phyloP scores from a whole-genome alignment of 2,797 vertebrate genomes.

The Poecilia velifera region DNA sequence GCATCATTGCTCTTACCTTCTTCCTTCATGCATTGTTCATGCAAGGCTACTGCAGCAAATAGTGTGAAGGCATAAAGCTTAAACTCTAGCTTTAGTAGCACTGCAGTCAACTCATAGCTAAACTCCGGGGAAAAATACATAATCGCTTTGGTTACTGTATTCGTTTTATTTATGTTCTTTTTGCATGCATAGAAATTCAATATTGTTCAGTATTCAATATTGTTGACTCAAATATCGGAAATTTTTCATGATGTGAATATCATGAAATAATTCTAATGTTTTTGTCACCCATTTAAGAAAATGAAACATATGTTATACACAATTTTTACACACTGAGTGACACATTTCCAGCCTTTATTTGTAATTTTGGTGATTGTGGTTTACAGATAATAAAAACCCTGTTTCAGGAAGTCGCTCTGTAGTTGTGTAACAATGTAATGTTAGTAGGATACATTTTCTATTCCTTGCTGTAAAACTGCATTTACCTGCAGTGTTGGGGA shows the following conservation, averaged over 20 bases:
- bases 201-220: not conserved
- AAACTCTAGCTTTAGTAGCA: constrained; percentile 26
- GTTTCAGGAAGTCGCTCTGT: not conserved
- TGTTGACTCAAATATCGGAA: not conserved
- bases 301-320: not conserved
- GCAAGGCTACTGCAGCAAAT: constrained; percentile 79
- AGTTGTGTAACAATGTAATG: not conserved
- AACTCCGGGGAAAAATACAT: constrained; percentile 14
- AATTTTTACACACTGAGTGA: not conserved
- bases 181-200: not conserved
- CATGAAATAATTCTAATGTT: not conserved
- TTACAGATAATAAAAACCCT: not conserved
- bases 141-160: constrained; percentile 19
- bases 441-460: not conserved
- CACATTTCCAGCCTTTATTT: not conserved
- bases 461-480: not conserved
- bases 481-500: not conserved
- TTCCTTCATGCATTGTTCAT: constrained; percentile 83
- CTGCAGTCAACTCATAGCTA: constrained; percentile 16
- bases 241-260: not conserved
- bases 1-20: constrained; percentile 85
- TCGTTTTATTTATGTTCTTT: constrained; percentile 9
- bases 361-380: not conserved
- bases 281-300: not conserved
- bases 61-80: constrained; percentile 42